These are phyloP conservation scores for Gopherus flavomarginatus DNA, from an alignment of 2,113 vertebrate genomes.

Conservation along the genomic window DNA sequence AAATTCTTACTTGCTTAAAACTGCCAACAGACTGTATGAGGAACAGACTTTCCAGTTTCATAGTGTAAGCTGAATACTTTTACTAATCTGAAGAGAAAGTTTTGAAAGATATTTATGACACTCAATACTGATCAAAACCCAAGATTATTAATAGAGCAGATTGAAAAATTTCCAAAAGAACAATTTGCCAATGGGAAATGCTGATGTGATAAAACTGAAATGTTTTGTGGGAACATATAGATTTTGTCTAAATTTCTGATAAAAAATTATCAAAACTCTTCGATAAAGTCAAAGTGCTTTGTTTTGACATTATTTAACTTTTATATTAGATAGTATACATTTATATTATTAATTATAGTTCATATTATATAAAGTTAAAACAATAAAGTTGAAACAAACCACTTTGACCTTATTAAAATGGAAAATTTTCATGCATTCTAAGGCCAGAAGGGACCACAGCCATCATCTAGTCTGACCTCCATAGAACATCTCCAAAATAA, in stretches of 20 bases:
- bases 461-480: background rate
- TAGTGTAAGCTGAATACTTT: constrained; percentile 37
- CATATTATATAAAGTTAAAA: background rate
- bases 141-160: background rate
- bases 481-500: background rate
- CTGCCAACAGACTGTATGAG: constrained; percentile 59
- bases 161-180: background rate
- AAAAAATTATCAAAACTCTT: background rate
- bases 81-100: background rate
- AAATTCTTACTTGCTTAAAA: constrained; percentile 22
- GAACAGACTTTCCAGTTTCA: constrained; percentile 43
- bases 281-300: background rate
- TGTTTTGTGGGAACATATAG: background rate
- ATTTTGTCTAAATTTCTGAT: background rate
- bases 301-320: background rate
- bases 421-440: background rate
- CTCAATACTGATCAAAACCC: background rate
- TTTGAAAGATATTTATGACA: background rate
- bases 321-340: background rate
- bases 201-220: background rate
- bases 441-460: background rate
- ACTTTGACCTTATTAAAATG: background rate
- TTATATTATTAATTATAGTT: background rate
- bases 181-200: background rate
- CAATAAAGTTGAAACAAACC: background rate